Base-by-base conservation (phyloP, 2,888 invertebrate species). In the Ferdinandea cuprea region DNA sequence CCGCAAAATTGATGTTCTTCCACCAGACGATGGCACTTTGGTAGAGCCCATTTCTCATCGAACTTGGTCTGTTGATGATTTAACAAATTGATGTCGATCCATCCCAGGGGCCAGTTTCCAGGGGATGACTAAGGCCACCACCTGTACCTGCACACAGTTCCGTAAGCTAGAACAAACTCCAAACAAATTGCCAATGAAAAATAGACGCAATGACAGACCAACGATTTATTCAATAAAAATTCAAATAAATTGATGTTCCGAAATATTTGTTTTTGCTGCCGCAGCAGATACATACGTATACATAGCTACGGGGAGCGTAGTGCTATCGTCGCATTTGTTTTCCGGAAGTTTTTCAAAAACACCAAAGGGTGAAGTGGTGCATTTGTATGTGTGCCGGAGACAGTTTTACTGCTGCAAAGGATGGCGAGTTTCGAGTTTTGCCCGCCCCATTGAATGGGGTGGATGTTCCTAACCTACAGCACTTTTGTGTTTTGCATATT, bases 401-500 rank as follows among this genome's bases (percentile, higher is more conserved):
- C 76, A 81, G 71, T 77, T 83, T 78, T 61, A 77, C 69, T 50
- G 66, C 54, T 76, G 69, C 69, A 69, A 58, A 63, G 69, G n/a
- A 40, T 40, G 32, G 72, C 58, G 48, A 46, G 50, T 66, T 42
- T 48, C 25, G 21, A 48, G 30, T 58, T 71, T 58, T 37, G 37
- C 19, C 11, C 37, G 17, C 13, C 35, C 32, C 17, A 17, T 32
- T 11, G 30, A n/a, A 21, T 32, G 19, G 3, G 35, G 52, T 48
- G 48, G 28, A 9, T 56, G 46, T 37, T 48, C 61, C 63, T 50
- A 21, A 37, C 71, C 81, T 65, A 13, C 35, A 72, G 72, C 54
- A 72, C 66, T 83, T 71, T 72, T 72, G 42, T 59, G 61, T 78
- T 77, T 83, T 78, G 77, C 61, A 78, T 72, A 83, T 72, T 72